A percentile compares a stretch with the other conserved stretches of the same genome.
Conservation (phyloP, 2,888 invertebrate genomes). For the Scelioninae gen. 1 region DNA sequence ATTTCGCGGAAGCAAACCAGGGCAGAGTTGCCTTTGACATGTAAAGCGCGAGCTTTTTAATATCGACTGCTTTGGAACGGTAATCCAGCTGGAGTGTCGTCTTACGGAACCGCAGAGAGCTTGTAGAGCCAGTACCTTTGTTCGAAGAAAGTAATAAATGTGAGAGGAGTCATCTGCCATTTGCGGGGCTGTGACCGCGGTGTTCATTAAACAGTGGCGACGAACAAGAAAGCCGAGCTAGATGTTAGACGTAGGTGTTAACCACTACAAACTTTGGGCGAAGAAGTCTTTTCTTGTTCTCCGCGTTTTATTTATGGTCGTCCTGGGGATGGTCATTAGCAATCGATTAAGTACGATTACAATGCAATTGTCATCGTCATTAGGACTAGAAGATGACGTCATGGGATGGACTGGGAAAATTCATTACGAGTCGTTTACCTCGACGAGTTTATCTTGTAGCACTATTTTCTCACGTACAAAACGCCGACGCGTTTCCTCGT, state of each 20-base stretch:
- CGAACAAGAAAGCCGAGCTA: too few relatives aligned
- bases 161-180: too few relatives aligned
- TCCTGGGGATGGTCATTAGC: too few relatives aligned
- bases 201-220: slow-evolving; percentile 57
- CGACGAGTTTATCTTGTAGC: neutral
- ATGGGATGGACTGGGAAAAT: too few relatives aligned
- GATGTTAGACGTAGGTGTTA: too few relatives aligned
- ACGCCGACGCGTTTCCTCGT: slow-evolving; percentile 48
- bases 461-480: slow-evolving; percentile 51
- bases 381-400: too few relatives aligned
- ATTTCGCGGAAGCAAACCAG: too few relatives aligned
- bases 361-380: neutral
- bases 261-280: too few relatives aligned
- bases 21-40: slow-evolving; percentile 27
- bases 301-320: too few relatives aligned
- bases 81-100: slow-evolving; percentile 13
- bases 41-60: slow-evolving; percentile 15
- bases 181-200: slow-evolving; percentile 35
- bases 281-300: neutral
- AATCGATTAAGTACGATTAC: neutral
- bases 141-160: slow-evolving; percentile 39
- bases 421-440: slow-evolving; percentile 10
- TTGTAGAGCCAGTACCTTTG: slow-evolving; percentile 20
- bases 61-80: slow-evolving; percentile 13
- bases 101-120: slow-evolving; percentile 28